Evolutionary conservation across 2,113 vertebrate species (phyloP), one percentile per base, ranked within the genome.

Genomic region (Perca fluviatilis): DNA sequence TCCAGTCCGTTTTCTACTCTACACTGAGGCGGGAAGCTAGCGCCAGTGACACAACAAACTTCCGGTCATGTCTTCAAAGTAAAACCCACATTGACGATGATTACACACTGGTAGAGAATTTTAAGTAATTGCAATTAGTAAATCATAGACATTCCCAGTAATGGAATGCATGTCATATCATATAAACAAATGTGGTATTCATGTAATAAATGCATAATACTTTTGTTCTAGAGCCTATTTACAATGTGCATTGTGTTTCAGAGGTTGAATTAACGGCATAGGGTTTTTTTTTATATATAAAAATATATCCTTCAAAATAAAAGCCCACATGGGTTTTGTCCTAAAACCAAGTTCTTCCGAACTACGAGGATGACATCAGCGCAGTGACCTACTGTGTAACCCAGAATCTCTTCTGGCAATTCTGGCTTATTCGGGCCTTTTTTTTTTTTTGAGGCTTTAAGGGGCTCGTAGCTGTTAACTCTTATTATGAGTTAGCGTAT

Each of bases 1-100:
- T 84, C 71, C 86, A 62, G 79, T 91, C 87, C 75, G 89, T 80
- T 90, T 82, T 89, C 87, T 79, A 74, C 84, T 86, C 68, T 8
- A 15, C 67, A 18, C 71, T 0, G 36, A 19, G 61, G 8, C 1
- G 18, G 47, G 0, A 75, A 80, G 81, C 46, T 0, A 0, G 60
- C 14, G 0, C 23, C 8, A 9, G 46, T 0, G 15, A 11, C 2
- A 4, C 2, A 0, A 0, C 0, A 0, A 0, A 67, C 75, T 60
- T 88, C 86, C 87, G 88, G 79, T 56, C 1, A 0, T 0, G 0
- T 2, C 18, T 91, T 92, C 88, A 91, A 74, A 90, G 82, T 86
- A 92, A 93, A 86, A 50, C 0, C 0, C 0, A 7, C 13, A 1
- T 0, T 4, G 0, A 79, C 4, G 8, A 1, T 0, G 11, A 0